These are phyloP conservation scores for Tachina lurida DNA, from an alignment of 2,888 invertebrate genomes.

Conservation along the genomic window DNA sequence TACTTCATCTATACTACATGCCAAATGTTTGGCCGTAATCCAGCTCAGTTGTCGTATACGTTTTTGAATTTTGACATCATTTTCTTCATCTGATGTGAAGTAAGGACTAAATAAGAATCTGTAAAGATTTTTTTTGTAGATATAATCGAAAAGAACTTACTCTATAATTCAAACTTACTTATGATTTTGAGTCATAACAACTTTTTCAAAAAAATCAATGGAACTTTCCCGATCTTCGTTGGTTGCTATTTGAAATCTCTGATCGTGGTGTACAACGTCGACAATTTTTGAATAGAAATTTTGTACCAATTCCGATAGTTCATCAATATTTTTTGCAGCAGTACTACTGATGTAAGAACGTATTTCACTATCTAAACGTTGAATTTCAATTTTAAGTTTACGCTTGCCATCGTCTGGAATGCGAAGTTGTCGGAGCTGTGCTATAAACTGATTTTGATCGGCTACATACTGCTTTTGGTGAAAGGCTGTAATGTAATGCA, in stretches of 20 bases:
- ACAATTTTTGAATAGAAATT: conserved; percentile 88
- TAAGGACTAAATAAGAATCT: conserved; percentile 93
- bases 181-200: conserved; percentile 95
- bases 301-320: conserved; percentile 94
- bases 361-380: conserved; percentile 80
- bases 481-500: conserved; percentile 51
- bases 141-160: too few species aligned
- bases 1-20: conserved; percentile 94
- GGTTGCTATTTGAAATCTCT: conserved; percentile 79
- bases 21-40: conserved; percentile 97
- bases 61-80: conserved; percentile 95
- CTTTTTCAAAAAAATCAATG: conserved; percentile 96
- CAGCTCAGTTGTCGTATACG: conserved; percentile 97
- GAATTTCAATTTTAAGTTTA: conserved; percentile 81
- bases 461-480: conserved; percentile 76
- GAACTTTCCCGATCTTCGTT: conserved; percentile 90
- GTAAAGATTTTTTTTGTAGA: neutral
- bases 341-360: conserved; percentile 78
- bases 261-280: conserved; percentile 80
- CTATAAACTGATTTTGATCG: conserved; percentile 79
- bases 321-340: conserved; percentile 86
- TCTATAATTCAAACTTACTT: conserved; percentile 84
- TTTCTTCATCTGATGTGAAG: conserved; percentile 95
- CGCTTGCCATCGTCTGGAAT: conserved; percentile 82
- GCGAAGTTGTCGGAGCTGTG: conserved; percentile 79